Conservation (phyloP, 2,113 vertebrate species). For the Cathartes aura region DNA sequence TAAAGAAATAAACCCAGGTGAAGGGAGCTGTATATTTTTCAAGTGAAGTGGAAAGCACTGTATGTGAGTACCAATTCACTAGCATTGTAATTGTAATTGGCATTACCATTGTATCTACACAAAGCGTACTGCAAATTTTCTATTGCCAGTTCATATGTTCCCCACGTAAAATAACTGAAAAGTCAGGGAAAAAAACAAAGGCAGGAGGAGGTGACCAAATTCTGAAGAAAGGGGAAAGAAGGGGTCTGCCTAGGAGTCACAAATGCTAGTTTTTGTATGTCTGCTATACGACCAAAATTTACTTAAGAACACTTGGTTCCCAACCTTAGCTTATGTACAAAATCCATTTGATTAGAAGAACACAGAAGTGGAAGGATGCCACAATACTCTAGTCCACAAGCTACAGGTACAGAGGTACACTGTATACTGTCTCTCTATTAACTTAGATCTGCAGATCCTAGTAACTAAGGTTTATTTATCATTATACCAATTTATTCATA, state of each 20-base stretch:
- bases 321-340: background rate
- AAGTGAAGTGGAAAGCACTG: background rate
- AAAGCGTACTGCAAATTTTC: background rate
- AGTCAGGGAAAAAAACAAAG: background rate
- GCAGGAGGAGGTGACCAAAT: background rate
- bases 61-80: background rate
- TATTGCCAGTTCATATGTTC: background rate
- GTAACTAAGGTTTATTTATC: background rate
- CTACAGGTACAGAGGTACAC: background rate
- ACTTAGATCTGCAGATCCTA: background rate
- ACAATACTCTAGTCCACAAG: background rate
- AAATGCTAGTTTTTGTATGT: background rate
- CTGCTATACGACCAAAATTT: background rate
- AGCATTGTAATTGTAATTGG: background rate
- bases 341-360: background rate
- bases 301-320: background rate
- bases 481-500: background rate
- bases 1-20: background rate
- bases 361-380: background rate
- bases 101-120: background rate
- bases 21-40: background rate
- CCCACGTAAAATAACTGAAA: background rate
- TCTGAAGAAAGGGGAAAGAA: background rate
- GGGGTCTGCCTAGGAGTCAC: background rate
- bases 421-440: background rate